Conservation (phyloP, 2,113 vertebrate species). For the Anguilla rostrata region DNA sequence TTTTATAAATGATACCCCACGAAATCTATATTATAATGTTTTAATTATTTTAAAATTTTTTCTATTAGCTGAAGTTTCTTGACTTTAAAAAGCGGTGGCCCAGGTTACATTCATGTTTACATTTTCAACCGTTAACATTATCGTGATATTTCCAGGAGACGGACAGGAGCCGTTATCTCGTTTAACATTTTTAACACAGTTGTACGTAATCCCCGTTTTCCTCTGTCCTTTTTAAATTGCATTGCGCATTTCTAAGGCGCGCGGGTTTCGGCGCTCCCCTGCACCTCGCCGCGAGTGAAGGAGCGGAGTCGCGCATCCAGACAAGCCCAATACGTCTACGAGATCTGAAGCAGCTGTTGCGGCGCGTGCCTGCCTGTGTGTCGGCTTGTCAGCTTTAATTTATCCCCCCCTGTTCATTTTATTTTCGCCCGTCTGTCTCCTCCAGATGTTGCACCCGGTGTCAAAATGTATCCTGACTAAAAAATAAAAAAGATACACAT, state of each 20-base stretch:
- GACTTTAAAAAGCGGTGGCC: neutral
- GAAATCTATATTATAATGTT: neutral
- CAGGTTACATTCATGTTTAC: neutral
- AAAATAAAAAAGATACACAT: constrained; percentile 54
- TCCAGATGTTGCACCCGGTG: constrained; percentile 65
- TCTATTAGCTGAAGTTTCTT: neutral
- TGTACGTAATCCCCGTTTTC: neutral
- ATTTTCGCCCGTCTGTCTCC: constrained; percentile 61
- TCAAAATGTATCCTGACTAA: constrained; percentile 55
- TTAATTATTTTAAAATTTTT: neutral
- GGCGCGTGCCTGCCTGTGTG: constrained; percentile 56
- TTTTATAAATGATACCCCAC: too few species aligned
- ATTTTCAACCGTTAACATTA: neutral
- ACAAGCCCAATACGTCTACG: constrained; percentile 60
- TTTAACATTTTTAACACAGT: neutral
- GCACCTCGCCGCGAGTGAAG: constrained; percentile 35
- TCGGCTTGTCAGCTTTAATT: constrained; percentile 65
- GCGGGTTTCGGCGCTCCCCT: constrained; percentile 33
- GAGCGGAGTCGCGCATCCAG: constrained; percentile 45
- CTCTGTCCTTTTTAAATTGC: constrained; percentile 33
- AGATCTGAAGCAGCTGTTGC: constrained; percentile 51
- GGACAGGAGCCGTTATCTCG: neutral
- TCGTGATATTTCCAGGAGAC: neutral
- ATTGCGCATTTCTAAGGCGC: constrained; percentile 52
- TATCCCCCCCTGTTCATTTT: constrained; percentile 59